Base-by-base conservation (phyloP, 2,888 invertebrate species). In the Volucella zonaria region DNA sequence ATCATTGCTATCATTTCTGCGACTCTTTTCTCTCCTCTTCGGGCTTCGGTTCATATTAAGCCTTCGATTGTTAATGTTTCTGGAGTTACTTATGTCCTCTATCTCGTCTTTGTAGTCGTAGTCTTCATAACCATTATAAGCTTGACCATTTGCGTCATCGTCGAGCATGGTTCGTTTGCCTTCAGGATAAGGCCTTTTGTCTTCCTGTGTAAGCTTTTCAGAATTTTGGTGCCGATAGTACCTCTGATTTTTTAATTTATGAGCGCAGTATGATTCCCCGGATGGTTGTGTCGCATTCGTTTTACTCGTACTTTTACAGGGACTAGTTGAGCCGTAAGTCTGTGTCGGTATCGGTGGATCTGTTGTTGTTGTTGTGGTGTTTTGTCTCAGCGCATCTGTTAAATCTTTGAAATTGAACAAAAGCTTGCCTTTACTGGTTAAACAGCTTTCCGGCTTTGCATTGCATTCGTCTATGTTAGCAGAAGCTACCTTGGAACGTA, bases 51-150 rank as follows among this genome's bases (percentile, higher is more conserved):
- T 38, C 8, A 58, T 15, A 4, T 75, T 54, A 8, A n/a, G 40
- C 8, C 71, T 81, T 6, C 71, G 59, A 1, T 64, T 15, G 6
- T 31, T 31, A 0, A 31, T 6, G 0, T 43, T 76, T 12, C 15
- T 66, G 15, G 38, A 52, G 8, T 70, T 75, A 6, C 31, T 31
- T 2, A 40, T 18, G 10, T 40, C 59, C 11, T 75, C 74, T 2
- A 1, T 1, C 10, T 75, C 52, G 45, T 75, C 23, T 1, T 83
- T 74, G n/a, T 79, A 64, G 2, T 83, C 79, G 10, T 47, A 14
- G 8, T 64, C 79, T 11, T 75, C 79, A 14, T 45, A 43, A 11
- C 8, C 6, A 31, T 31, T 31, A 31, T 31, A 6, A 31, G 1
- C 31, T 31, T 31, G 31, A 31, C 6, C 31, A 31, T 31, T 18